phyloP scores from a whole-genome alignment of 1,140 invertebrate genomes.

The Agrypnia vestita region DNA sequence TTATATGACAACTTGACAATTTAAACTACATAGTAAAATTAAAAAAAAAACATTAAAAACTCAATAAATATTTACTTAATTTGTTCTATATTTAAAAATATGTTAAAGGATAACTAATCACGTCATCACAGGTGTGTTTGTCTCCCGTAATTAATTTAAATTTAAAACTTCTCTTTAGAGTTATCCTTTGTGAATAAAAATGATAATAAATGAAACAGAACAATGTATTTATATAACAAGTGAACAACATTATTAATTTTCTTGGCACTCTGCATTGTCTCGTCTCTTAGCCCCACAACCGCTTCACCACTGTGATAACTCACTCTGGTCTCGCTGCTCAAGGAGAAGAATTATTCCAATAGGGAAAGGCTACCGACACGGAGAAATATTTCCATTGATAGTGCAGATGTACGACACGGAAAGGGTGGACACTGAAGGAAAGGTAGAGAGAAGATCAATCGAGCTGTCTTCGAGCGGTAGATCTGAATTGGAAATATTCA shows the following conservation, averaged over 20 bases:
- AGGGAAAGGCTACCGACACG: not conserved
- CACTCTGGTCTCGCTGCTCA: not conserved
- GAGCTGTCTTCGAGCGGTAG: not conserved
- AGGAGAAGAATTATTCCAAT: not conserved
- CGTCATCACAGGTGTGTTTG: too few relatives aligned
- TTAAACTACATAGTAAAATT: too few relatives aligned
- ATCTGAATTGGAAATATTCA: not conserved
- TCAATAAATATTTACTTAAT: too few relatives aligned
- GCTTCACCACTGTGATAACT: constrained; percentile 16
- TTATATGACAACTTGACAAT: too few relatives aligned
- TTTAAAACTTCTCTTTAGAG: too few relatives aligned
- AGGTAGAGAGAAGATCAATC: constrained; percentile 19
- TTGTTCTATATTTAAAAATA: too few relatives aligned
- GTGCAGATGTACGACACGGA: constrained; percentile 1
- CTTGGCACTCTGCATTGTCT: not conserved
- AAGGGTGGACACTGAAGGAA: constrained; percentile 5
- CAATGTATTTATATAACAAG: constrained; percentile 3
- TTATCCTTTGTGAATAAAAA: too few relatives aligned
- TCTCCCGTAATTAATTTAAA: too few relatives aligned
- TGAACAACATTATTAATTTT: constrained; percentile 3
- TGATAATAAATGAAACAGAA: not conserved
- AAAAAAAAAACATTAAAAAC: too few relatives aligned
- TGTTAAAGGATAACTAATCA: too few relatives aligned
- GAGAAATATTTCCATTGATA: constrained; percentile 14
- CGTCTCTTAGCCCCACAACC: not conserved